Base-by-base conservation (phyloP, 2,888 invertebrate genomes). In the Sinotaia quadrata region DNA sequence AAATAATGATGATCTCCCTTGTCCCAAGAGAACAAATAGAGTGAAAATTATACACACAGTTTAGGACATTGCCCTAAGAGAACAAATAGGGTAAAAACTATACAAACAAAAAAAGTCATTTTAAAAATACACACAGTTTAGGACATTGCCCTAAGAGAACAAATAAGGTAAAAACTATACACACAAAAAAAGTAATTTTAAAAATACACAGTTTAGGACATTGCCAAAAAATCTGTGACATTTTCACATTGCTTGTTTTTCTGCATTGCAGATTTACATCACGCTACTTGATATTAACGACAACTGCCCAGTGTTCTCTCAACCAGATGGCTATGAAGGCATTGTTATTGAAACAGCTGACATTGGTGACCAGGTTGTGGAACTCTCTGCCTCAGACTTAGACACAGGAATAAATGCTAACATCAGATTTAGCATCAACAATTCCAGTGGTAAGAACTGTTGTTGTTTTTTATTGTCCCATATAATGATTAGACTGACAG, bases 251-350 rank as follows among this genome's bases (percentile, higher is more conserved):
- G 12, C 15, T 41, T 41, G 12, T 15, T 33, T n/a, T n/a, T n/a
- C n/a, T n/a, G n/a, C n/a, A 21, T 69, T 69, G 8, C 70, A 85
- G 84, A 76, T 86, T 7, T 77, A 78, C 49, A 69, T 87, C 33
- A 76, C 59, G 4, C 91, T 96, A 12, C 85, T 91, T 33, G 96
- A 97, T 86, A 92, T 94, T n/a, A 96, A 97, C 87, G 96, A 97
- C 88, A 95, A 96, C 88, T 89, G 92, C 0, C 97, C 97, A 0
- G 89, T 92, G 54, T 97, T 97, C 87, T 92, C 91, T 0, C 29
- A 56, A 8, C 93, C 93, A 78, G 91, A 92, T 57, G 91, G 91
- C 10, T 96, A 95, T 87, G 92, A 92, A 78, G 92, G 93, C 1
- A 93, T 92, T 0, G 93, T 96, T 18, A 93, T 94, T 0, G 96